Conservation (phyloP, 2,888 invertebrate genomes). For the Campopleginae sp. region DNA sequence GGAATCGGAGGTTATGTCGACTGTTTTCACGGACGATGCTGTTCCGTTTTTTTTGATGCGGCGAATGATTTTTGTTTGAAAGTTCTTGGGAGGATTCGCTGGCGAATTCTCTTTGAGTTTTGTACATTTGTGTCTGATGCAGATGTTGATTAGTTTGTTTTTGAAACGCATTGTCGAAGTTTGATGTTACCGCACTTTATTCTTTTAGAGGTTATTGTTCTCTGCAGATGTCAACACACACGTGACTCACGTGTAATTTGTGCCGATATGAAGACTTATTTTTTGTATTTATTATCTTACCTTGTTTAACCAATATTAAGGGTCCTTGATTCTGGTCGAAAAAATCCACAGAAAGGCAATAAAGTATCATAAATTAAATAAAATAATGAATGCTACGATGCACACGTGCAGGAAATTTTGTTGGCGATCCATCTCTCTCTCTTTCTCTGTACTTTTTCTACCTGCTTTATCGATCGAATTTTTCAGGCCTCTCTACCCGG, state of each 20-base stretch:
- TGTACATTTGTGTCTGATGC: conserved; percentile 71
- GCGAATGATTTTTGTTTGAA: conserved; percentile 42
- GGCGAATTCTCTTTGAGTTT: conserved; percentile 9
- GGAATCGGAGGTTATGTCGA: conserved; percentile 69
- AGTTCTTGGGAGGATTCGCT: conserved; percentile 23
- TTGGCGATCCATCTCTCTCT: conserved; percentile 77
- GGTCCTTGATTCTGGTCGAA: conserved; percentile 53
- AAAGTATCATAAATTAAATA: conserved; percentile 71
- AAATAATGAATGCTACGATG: conserved; percentile 67
- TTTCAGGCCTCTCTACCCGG: not conserved
- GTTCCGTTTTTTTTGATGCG: conserved; percentile 25
- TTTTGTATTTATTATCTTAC: conserved; percentile 53
- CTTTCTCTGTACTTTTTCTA: conserved; percentile 54
- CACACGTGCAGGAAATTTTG: conserved; percentile 70
- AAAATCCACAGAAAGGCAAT: conserved; percentile 69
- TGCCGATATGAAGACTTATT: not conserved
- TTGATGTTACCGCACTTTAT: not conserved
- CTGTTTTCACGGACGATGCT: not conserved
- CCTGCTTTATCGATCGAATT: conserved; percentile 51
- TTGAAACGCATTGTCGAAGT: conserved; percentile 64
- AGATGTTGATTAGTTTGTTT: conserved; percentile 71
- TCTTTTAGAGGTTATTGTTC: conserved; percentile 12
- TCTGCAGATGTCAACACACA: conserved; percentile 39
- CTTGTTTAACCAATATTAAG: conserved; percentile 38
- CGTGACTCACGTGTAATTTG: conserved; percentile 47